phyloP scores from a whole-genome alignment of 2,888 invertebrate genomes.

The Hartigia nigra region DNA sequence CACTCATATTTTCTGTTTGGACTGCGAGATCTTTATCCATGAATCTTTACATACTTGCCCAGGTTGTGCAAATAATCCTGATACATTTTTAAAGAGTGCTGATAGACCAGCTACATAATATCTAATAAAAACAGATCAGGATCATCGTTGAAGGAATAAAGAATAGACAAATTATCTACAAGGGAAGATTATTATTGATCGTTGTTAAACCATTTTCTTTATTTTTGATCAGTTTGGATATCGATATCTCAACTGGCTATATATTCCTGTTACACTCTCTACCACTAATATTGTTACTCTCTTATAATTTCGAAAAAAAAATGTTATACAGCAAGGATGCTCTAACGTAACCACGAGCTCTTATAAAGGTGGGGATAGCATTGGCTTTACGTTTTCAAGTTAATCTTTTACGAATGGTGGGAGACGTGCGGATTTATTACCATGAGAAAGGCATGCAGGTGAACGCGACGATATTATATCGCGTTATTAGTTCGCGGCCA shows the following conservation, averaged over 20 bases:
- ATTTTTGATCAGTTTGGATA: background rate
- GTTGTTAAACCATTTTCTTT: background rate
- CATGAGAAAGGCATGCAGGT: constrained; percentile 42
- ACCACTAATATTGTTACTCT: background rate
- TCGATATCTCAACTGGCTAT: background rate
- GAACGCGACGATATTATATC: constrained; percentile 37
- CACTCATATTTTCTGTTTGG: constrained; percentile 85
- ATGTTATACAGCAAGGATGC: background rate
- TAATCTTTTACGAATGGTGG: constrained; percentile 28
- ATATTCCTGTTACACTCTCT: background rate
- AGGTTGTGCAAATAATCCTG: constrained; percentile 85
- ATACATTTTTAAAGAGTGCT: constrained; percentile 62
- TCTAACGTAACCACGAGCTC: background rate
- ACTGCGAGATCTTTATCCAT: constrained; percentile 95
- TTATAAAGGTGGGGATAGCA: background rate
- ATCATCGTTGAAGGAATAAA: background rate
- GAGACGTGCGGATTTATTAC: constrained; percentile 38
- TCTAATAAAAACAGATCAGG: background rate
- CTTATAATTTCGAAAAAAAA: background rate
- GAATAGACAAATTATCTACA: background rate
- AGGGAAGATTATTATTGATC: background rate
- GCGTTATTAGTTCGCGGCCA: constrained; percentile 49
- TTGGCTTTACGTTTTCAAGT: background rate
- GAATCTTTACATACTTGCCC: constrained; percentile 96
- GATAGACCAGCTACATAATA: background rate